These are phyloP conservation scores for Polypterus senegalus DNA, from an alignment of 2,113 vertebrate genomes.

Conservation along the genomic window DNA sequence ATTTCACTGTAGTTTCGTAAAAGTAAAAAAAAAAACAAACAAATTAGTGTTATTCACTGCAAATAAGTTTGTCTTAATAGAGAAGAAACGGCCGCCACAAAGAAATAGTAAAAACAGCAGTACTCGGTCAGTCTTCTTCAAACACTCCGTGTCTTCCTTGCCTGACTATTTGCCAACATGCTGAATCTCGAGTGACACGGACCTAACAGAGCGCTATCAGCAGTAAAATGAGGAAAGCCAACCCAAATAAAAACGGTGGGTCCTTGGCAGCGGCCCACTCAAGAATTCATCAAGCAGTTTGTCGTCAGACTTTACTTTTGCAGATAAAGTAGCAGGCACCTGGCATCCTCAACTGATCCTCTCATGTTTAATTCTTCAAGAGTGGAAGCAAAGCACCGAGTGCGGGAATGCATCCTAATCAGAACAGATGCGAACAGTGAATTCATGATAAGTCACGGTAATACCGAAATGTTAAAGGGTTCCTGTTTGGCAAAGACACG, in stretches of 20 bases:
- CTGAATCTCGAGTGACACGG: conserved; percentile 28
- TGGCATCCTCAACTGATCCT: too few relatives aligned
- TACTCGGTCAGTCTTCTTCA: background rate
- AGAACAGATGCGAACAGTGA: too few relatives aligned
- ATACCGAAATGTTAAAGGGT: too few relatives aligned
- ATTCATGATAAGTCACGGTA: too few relatives aligned
- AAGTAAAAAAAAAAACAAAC: background rate
- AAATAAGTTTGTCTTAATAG: too few relatives aligned
- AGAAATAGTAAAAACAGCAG: too few relatives aligned
- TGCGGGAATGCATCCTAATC: too few relatives aligned
- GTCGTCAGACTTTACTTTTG: conserved; percentile 2
- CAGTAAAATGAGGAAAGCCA: conserved; percentile 22
- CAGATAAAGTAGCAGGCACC: conserved; percentile 5
- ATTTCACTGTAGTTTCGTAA: background rate
- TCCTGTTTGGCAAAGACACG: too few relatives aligned
- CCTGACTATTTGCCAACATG: conserved; percentile 16
- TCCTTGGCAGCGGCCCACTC: conserved; percentile 43
- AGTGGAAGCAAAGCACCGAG: too few relatives aligned
- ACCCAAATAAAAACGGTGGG: conserved; percentile 39
- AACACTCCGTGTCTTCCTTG: conserved; percentile 15
- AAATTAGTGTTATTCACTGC: background rate
- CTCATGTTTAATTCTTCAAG: too few relatives aligned
- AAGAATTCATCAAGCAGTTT: conserved; percentile 29
- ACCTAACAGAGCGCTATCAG: conserved; percentile 17
- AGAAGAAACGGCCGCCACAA: too few relatives aligned